Conservation (phyloP, 92 coral and sea anemone species). For the Umimayanthus chanpuru region DNA sequence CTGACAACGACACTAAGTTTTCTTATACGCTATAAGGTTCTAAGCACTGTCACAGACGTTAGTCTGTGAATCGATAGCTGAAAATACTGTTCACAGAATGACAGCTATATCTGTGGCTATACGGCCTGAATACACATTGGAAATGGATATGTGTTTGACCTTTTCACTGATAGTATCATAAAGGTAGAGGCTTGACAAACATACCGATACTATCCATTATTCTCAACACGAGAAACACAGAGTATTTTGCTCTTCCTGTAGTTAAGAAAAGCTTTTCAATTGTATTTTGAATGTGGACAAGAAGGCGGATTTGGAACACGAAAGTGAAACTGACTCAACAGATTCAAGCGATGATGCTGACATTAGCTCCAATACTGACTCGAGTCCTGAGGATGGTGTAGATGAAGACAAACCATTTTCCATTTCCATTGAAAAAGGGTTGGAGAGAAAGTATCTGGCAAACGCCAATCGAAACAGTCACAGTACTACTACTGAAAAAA, state of each 20-base stretch:
- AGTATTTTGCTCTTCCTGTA: no score
- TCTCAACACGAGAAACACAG: no score
- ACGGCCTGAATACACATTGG: slow-evolving; percentile 5
- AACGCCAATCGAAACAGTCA: slow-evolving; percentile 30
- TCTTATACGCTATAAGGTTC: not conserved
- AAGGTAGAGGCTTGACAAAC: not conserved
- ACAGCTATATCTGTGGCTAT: no score
- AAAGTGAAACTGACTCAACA: not conserved
- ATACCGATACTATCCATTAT: no score
- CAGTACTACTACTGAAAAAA: slow-evolving; percentile 42
- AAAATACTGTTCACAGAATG: not conserved
- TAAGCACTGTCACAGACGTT: not conserved
- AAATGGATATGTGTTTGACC: slow-evolving; percentile 3
- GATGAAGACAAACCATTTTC: not conserved
- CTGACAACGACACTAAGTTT: slow-evolving; percentile 6
- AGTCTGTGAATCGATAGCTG: no score
- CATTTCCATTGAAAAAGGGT: not conserved
- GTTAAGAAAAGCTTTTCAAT: no score
- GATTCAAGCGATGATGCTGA: not conserved
- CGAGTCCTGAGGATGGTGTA: not conserved
- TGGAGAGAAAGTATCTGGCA: slow-evolving; percentile 1
- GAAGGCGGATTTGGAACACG: not conserved
- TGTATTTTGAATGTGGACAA: not conserved
- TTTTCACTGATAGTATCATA: slow-evolving; percentile 1
- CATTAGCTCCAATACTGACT: not conserved